Percentiles rank a stretch among this genome's conserved stretches.
Evolutionary conservation across 2,888 invertebrate genomes (phyloP).

Genomic region (Dryomyza anilis): DNA sequence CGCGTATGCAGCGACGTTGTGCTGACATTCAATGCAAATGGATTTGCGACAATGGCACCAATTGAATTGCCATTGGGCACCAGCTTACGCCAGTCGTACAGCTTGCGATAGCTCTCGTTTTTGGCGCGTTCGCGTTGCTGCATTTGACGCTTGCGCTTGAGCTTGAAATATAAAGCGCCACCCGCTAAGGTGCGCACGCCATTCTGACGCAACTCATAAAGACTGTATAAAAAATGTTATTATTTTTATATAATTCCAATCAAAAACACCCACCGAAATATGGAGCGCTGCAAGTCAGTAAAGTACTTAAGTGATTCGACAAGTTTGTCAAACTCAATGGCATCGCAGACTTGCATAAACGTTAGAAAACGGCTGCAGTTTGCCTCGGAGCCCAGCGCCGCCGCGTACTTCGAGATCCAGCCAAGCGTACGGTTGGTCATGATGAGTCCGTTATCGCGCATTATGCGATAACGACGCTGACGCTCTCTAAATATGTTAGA

Average conservation of each 20-base stretch:
- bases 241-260: neutral
- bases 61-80: constrained; percentile 43
- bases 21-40: constrained; percentile 39
- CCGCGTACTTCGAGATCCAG: constrained; percentile 74
- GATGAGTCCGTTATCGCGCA: constrained; percentile 80
- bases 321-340: constrained; percentile 75
- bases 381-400: constrained; percentile 65
- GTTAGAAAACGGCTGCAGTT: constrained; percentile 64
- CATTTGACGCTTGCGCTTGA: constrained; percentile 64
- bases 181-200: constrained; percentile 73
- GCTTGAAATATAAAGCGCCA: constrained; percentile 69
- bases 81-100: constrained; percentile 47
- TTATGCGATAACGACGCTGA: constrained; percentile 72
- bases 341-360: constrained; percentile 78
- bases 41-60: too few species aligned
- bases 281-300: constrained; percentile 69
- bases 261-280: constrained; percentile 60
- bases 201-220: constrained; percentile 71
- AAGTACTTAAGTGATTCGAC: constrained; percentile 77
- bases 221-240: constrained; percentile 49
- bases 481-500: constrained; percentile 73
- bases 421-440: constrained; percentile 72
- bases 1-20: constrained; percentile 37
- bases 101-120: constrained; percentile 44
- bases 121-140: constrained; percentile 47